Evolutionary conservation across 2,113 vertebrate species (phyloP).

Genomic region (Eulemur macaco): DNA sequence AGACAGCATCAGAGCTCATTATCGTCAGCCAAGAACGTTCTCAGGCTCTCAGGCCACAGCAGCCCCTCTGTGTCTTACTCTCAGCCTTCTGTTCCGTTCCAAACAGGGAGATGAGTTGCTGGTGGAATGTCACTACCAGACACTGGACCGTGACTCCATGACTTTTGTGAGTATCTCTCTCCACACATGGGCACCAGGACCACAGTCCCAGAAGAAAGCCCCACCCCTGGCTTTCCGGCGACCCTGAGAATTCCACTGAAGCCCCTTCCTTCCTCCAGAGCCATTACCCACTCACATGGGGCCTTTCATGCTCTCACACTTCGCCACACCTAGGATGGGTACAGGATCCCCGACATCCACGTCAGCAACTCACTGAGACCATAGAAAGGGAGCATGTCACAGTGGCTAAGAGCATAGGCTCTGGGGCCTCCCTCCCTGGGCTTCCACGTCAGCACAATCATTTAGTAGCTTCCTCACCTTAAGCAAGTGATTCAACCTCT

Average conservation of each 20-base stretch:
- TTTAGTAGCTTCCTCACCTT: background rate
- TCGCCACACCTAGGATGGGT: background rate
- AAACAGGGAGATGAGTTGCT: constrained; percentile 81
- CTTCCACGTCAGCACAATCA: background rate
- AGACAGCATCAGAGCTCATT: background rate
- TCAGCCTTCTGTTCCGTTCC: constrained; percentile 27
- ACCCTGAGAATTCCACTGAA: background rate
- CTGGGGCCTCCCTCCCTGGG: background rate
- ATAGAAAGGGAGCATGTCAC: background rate
- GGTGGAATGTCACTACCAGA: constrained; percentile 78
- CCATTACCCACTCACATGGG: background rate
- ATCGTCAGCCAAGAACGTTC: background rate
- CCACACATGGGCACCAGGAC: background rate
- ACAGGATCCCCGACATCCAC: background rate
- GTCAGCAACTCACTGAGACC: background rate
- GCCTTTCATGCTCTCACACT: background rate
- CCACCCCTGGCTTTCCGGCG: background rate
- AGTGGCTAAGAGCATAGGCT: background rate
- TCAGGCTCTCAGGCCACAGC: background rate
- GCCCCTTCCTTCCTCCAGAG: background rate
- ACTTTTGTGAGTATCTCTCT: constrained; percentile 78
- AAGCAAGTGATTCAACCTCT: background rate
- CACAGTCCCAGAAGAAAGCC: background rate
- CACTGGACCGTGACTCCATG: constrained; percentile 62
- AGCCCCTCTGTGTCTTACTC: background rate